phyloP scores from a whole-genome alignment of 2,888 invertebrate species.

The Sphaerophoria rueppellii region DNA sequence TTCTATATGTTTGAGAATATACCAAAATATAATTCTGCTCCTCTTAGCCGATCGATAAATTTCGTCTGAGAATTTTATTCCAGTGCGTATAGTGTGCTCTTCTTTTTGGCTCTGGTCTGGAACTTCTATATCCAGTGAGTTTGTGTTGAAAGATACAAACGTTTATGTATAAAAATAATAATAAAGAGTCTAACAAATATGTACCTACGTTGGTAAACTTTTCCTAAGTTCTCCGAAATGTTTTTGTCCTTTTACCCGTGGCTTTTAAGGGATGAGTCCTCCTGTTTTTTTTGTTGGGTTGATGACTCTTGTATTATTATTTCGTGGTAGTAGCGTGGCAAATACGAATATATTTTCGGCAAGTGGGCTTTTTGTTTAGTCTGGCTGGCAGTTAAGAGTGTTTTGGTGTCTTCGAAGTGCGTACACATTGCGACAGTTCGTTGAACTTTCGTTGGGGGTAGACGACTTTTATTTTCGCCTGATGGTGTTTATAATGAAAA shows the following conservation, averaged over 20 bases:
- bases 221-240: constrained; percentile 33
- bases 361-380: constrained; percentile 61
- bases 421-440: constrained; percentile 52
- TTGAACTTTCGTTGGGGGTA: constrained; percentile 58
- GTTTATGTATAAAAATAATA: constrained; percentile 17
- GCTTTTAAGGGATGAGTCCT: constrained; percentile 1
- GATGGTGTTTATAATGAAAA: background rate
- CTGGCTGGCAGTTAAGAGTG: constrained; percentile 23
- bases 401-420: constrained; percentile 47
- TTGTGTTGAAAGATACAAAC: background rate
- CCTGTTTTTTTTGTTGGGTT: constrained; percentile 15
- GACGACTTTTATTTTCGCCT: constrained; percentile 24
- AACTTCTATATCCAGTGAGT: background rate
- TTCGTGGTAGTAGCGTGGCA: constrained; percentile 13
- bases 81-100: constrained; percentile 50
- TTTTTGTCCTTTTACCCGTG: constrained; percentile 39
- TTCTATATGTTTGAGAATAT: constrained; percentile 38
- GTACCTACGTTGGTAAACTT: background rate
- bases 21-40: constrained; percentile 57
- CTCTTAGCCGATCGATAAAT: constrained; percentile 67
- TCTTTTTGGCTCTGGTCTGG: constrained; percentile 1
- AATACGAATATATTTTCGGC: constrained; percentile 21
- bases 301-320: constrained; percentile 50
- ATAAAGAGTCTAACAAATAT: constrained; percentile 44
- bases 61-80: constrained; percentile 68